phyloP scores from a whole-genome alignment of 2,113 vertebrate genomes.

The Takifugu flavidus region DNA sequence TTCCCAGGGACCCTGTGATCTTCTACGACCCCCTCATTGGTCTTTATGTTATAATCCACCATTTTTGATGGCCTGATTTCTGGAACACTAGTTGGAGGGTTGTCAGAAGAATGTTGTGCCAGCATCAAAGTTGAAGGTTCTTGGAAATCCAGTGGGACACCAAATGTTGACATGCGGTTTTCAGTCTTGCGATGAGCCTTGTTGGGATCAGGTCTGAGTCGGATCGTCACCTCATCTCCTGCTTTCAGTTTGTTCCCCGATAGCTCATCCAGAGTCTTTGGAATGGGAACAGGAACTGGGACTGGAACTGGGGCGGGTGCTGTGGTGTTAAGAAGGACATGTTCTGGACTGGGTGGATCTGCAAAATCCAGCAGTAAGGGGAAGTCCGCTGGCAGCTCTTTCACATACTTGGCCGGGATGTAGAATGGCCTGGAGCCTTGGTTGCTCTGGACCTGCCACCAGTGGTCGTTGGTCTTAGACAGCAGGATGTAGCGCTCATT shows the following conservation, averaged over 20 bases:
- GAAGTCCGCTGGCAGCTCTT: conserved; percentile 75
- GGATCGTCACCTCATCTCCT: conserved; percentile 66
- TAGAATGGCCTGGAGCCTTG: conserved; percentile 81
- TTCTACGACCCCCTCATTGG: background rate
- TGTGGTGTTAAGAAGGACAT: background rate
- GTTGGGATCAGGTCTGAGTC: conserved; percentile 37
- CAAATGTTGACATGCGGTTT: conserved; percentile 79
- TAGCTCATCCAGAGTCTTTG: conserved; percentile 49
- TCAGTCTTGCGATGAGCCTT: conserved; percentile 54
- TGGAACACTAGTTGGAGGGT: background rate
- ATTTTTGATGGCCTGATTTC: conserved; percentile 21
- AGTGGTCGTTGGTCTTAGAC: conserved; percentile 87
- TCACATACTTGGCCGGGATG: conserved; percentile 92
- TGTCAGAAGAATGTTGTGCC: background rate
- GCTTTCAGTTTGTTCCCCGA: conserved; percentile 26
- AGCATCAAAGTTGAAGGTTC: conserved; percentile 21
- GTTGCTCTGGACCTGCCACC: conserved; percentile 88
- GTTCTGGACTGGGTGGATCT: conserved; percentile 25
- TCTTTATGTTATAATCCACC: conserved; percentile 27
- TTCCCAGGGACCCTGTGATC: conserved; percentile 41
- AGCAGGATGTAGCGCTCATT: conserved; percentile 89
- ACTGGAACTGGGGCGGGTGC: background rate
- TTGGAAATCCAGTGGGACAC: conserved; percentile 57
- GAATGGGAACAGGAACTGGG: conserved; percentile 16
- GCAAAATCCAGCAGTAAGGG: conserved; percentile 65